Conservation (phyloP, 2,797 vertebrate genomes). For the Nannoperca australis region DNA sequence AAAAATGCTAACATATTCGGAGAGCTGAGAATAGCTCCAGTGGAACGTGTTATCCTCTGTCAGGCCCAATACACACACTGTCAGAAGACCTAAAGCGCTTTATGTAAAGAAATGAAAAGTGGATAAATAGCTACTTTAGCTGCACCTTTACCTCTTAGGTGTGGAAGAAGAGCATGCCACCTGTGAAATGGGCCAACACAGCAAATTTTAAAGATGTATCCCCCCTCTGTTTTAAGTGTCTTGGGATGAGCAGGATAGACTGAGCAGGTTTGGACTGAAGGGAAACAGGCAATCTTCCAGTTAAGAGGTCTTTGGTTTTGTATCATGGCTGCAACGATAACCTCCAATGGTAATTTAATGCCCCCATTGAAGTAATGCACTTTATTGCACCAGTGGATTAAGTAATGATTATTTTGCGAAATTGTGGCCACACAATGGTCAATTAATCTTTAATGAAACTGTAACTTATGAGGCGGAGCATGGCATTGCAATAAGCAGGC, state of each 20-base stretch:
- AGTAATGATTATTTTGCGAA: constrained; percentile 88
- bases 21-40: constrained; percentile 63
- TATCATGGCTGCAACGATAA: constrained; percentile 72
- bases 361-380: constrained; percentile 78
- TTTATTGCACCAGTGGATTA: constrained; percentile 84
- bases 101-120: constrained; percentile 71
- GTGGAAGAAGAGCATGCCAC: constrained; percentile 28
- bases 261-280: constrained; percentile 33
- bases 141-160: constrained; percentile 62
- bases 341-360: constrained; percentile 79
- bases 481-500: constrained; percentile 74
- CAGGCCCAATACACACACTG: constrained; percentile 51
- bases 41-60: constrained; percentile 71
- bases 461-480: constrained; percentile 82
- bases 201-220: constrained; percentile 58
- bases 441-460: constrained; percentile 88
- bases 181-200: constrained; percentile 61
- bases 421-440: constrained; percentile 84
- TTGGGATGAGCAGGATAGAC: constrained; percentile 44
- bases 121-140: constrained; percentile 74
- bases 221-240: constrained; percentile 48
- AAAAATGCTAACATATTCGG: constrained; percentile 74
- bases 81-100: constrained; percentile 52
- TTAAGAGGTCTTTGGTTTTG: constrained; percentile 73
- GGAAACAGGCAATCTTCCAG: constrained; percentile 68